phyloP scores from a whole-genome alignment of 2,797 vertebrate genomes.

The Thamnophis elegans region DNA sequence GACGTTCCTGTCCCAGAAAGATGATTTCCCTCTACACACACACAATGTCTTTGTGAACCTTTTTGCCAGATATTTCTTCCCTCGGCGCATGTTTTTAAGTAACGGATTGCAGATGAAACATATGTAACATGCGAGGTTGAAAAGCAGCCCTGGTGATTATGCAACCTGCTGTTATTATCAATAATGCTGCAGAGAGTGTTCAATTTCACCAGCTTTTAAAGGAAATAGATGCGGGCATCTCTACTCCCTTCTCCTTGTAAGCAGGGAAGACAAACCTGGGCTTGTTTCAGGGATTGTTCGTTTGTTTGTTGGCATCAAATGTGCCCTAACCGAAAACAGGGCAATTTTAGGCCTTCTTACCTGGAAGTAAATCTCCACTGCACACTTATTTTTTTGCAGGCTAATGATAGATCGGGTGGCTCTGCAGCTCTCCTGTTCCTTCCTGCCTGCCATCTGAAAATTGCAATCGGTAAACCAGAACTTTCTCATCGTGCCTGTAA shows the following conservation, averaged over 20 bases:
- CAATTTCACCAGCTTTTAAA: not conserved
- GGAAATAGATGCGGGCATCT: not conserved
- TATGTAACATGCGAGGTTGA: not conserved
- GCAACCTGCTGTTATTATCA: not conserved
- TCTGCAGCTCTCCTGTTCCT: not conserved
- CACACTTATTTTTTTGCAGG: not conserved
- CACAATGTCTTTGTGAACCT: not conserved
- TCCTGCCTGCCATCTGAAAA: not conserved
- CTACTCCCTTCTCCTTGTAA: no score
- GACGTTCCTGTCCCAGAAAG: no score
- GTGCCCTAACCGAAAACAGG: not conserved
- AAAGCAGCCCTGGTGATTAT: not conserved
- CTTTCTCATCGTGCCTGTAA: not conserved
- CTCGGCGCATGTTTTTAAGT: not conserved
- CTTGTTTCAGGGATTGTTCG: not conserved
- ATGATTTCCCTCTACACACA: not conserved
- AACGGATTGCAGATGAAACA: not conserved
- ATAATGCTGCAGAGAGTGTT: not conserved
- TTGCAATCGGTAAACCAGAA: not conserved
- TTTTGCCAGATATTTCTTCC: not conserved
- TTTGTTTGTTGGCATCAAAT: not conserved
- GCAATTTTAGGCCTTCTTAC: not conserved
- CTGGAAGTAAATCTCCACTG: not conserved
- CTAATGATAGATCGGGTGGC: not conserved
- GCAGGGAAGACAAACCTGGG: not conserved